Percentiles rank a stretch among this genome's conserved stretches.
These are phyloP conservation scores for Ophion ellenae DNA, from an alignment of 2,888 invertebrate genomes.

Conservation along the genomic window DNA sequence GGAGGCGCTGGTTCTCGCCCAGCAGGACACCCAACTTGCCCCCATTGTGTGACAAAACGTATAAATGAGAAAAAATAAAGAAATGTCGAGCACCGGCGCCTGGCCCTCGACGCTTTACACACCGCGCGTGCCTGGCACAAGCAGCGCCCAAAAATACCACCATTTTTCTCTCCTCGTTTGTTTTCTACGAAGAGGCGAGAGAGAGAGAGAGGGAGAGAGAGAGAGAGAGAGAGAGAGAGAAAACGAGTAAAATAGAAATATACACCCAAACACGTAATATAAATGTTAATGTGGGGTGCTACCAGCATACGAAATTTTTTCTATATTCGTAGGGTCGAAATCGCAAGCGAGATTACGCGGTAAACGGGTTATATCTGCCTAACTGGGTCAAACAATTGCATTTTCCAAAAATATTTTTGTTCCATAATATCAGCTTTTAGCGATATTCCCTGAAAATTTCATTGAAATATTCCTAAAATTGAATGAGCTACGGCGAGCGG, in stretches of 20 bases:
- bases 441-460: no score
- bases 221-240: no score
- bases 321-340: no score
- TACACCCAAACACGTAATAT: conserved; percentile 72
- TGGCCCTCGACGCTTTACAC: neutral
- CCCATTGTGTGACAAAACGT: conserved; percentile 48
- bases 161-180: conserved; percentile 4
- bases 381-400: no score
- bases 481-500: no score
- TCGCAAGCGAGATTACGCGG: no score
- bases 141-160: conserved; percentile 18
- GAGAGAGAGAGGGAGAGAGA: conserved; percentile 66
- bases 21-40: conserved; percentile 53
- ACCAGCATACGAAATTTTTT: neutral
- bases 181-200: neutral
- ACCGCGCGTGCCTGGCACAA: neutral
- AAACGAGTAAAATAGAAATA: no score
- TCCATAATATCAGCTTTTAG: no score
- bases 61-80: conserved; percentile 21
- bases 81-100: conserved; percentile 60
- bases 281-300: conserved; percentile 76
- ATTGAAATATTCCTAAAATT: no score
- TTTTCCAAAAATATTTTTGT: no score
- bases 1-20: conserved; percentile 52
- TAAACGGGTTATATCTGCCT: no score